Evolutionary conservation across 2,797 vertebrate species (phyloP).

Genomic region (Oreortyx pictus): DNA sequence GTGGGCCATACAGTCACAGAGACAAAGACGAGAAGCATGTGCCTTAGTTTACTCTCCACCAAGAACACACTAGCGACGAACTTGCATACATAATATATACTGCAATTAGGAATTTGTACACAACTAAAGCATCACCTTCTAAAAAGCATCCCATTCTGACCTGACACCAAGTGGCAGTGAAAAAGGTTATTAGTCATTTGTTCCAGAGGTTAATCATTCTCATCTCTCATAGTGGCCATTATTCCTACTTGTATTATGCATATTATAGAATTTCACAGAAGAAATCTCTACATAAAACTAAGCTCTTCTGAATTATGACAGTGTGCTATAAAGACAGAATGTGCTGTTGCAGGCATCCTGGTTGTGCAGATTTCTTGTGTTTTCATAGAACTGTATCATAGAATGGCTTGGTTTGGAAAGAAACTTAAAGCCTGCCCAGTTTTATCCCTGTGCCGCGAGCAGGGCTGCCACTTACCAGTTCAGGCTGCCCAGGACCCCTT

Average conservation of each 20-base stretch:
- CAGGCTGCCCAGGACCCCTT: background rate
- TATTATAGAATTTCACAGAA: background rate
- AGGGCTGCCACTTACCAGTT: background rate
- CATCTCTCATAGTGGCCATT: background rate
- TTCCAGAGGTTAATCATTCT: background rate
- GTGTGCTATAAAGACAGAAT: background rate
- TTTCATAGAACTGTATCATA: background rate
- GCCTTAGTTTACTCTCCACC: background rate
- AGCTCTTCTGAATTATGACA: background rate
- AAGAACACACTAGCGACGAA: background rate
- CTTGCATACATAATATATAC: background rate
- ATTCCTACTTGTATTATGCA: background rate
- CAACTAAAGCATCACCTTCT: background rate
- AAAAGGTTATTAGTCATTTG: background rate
- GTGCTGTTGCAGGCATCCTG: background rate
- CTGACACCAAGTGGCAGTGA: background rate
- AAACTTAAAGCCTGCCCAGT: background rate
- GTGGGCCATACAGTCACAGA: background rate
- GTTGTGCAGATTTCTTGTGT: background rate
- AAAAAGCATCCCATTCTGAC: background rate
- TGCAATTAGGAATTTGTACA: background rate
- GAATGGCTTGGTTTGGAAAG: background rate
- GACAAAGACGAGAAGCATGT: background rate
- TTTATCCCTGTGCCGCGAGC: background rate
- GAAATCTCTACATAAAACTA: background rate